Conservation (phyloP, 2,113 vertebrate genomes). For the Lethenteron reissneri region DNA sequence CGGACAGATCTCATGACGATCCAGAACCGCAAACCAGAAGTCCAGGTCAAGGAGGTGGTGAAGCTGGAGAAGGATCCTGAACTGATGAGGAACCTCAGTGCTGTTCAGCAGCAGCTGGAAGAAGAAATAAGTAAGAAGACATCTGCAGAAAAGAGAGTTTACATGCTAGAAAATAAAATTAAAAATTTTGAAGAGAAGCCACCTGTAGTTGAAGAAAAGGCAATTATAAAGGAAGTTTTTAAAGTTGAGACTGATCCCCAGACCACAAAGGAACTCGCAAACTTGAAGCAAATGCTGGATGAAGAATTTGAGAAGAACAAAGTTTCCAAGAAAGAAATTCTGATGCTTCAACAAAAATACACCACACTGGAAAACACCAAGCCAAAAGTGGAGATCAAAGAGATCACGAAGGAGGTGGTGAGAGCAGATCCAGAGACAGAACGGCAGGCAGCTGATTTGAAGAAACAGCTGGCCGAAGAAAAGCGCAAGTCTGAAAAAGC, state of each 20-base stretch:
- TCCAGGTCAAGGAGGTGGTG: conserved; percentile 61
- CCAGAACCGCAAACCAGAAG: conserved; percentile 34
- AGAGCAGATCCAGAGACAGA: background rate
- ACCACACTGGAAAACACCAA: background rate
- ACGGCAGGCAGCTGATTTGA: conserved; percentile 13
- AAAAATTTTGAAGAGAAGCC: background rate
- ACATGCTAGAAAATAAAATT: background rate
- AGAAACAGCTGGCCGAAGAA: conserved; percentile 39
- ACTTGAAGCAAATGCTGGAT: conserved; percentile 28
- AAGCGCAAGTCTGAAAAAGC: conserved; percentile 24
- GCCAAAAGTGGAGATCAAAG: conserved; percentile 20
- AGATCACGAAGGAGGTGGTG: background rate
- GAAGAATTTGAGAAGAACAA: conserved; percentile 22
- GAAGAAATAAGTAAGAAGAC: conserved; percentile 40
- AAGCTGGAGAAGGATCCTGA: conserved; percentile 80
- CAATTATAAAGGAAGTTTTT: conserved; percentile 71
- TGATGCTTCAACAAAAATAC: background rate
- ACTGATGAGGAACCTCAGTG: conserved; percentile 43
- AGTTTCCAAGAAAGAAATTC: background rate
- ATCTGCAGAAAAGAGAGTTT: background rate
- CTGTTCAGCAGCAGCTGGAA: conserved; percentile 50
- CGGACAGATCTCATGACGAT: background rate
- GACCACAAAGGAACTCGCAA: conserved; percentile 34
- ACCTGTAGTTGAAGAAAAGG: conserved; percentile 1
- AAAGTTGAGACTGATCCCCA: conserved; percentile 57